These are phyloP conservation scores for Phalacrocorax brasilianus DNA, from an alignment of 2,113 vertebrate species.

Conservation along the genomic window DNA sequence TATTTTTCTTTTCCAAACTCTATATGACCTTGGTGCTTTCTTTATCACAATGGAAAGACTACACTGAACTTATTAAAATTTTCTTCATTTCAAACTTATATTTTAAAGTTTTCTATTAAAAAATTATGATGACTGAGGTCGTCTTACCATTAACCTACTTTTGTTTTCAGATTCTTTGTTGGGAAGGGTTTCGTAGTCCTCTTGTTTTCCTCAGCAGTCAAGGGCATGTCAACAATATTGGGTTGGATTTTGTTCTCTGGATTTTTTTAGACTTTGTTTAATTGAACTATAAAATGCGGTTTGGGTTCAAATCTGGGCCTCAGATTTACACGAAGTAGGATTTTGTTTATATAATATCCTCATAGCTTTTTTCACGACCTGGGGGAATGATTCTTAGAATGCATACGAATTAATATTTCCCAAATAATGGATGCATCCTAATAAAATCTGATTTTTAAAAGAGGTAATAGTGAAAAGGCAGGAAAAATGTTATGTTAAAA, in stretches of 20 bases:
- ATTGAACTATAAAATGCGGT: neutral
- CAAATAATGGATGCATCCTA: neutral
- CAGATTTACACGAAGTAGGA: neutral
- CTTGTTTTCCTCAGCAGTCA: no score
- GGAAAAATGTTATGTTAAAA: neutral
- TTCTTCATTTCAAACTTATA: neutral
- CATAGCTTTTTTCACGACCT: neutral
- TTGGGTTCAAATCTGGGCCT: neutral
- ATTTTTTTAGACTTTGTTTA: neutral
- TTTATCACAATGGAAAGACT: neutral
- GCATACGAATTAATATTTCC: neutral
- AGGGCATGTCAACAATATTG: no score
- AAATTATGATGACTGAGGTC: neutral
- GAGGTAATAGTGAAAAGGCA: neutral
- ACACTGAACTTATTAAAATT: neutral
- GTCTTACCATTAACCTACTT: no score
- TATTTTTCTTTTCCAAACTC: neutral
- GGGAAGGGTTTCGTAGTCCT: no score
- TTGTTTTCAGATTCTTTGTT: no score
- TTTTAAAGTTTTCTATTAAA: neutral
- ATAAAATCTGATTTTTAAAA: neutral
- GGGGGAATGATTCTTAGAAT: neutral
- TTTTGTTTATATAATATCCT: neutral
- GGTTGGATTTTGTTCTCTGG: no score
- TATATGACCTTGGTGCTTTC: accelerated